A percentile compares a stretch with the other conserved stretches of the same genome.
Conservation (phyloP, 2,113 vertebrate species). For the Calyptomena viridis region DNA sequence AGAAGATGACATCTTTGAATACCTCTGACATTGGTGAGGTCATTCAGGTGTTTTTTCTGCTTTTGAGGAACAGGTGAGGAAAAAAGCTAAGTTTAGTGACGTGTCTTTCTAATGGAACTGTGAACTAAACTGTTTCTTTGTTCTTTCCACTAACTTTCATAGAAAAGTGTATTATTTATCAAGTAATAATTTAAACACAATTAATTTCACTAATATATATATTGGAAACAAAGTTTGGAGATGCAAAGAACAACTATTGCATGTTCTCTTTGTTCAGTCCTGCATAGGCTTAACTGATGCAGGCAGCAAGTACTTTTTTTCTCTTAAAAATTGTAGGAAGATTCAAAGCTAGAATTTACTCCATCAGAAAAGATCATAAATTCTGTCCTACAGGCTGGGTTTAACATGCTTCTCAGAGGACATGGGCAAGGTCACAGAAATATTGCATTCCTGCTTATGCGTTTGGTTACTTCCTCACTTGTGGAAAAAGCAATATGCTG, state of each 20-base stretch:
- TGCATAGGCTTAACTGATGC: not conserved
- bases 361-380: not conserved
- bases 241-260: not conserved
- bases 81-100: not conserved
- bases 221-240: not conserved
- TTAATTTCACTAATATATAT: not conserved
- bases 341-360: not conserved
- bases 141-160: not conserved
- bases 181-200: not conserved
- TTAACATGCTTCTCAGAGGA: not conserved
- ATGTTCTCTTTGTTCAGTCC: not conserved
- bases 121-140: not conserved
- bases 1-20: not conserved
- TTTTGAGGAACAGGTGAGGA: not conserved
- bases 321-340: not conserved
- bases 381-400: not conserved
- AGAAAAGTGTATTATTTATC: not conserved
- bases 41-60: not conserved
- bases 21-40: not conserved
- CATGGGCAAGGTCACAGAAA: not conserved
- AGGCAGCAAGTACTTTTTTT: not conserved
- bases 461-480: accelerated
- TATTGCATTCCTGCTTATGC: not conserved
- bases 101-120: not conserved
- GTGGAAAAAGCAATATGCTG: not conserved